Base-by-base conservation (phyloP, 2,797 vertebrate species). In the Labroides dimidiatus region DNA sequence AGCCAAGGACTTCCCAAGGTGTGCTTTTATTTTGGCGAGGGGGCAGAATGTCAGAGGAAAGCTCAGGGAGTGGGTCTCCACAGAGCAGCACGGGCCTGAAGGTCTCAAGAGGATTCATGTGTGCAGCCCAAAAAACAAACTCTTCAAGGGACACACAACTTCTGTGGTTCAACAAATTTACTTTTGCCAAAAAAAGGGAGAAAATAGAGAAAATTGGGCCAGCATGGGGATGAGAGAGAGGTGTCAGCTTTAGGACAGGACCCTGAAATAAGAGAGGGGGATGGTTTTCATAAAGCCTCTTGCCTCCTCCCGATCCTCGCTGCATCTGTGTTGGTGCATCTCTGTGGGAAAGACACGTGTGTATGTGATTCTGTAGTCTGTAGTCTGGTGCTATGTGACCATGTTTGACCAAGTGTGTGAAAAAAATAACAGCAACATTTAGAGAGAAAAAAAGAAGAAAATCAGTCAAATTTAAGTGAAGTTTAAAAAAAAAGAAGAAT, bases 301-400 rank as follows among this genome's bases (percentile, higher is more conserved):
- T 49, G 54, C 47, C 83, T 64, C 81, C 84, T 83, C 86, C 70
- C 64, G 36, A 72, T 80, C 89, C 86, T 87, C 66, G 90, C 89
- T 89, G 90, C 88, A 76, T 92, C 83, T 85, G 87, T 91, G 92
- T 95, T 80, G 91, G 92, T 91, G 89, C 86, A 82, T 94, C 88
- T 93, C 93, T 94, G 92, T 96, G 95, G 95, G 94, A 92, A 92
- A 93, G 95, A 94, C 93, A 92, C 91, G 95, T 92, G 93, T 95
- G 95, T 94, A 91, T 96, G 97, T 99, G 96, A 95, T 95, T 95
- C 94, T 96, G 95, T 99, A 97, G 96, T 98, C 93, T 94, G 95
- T 98, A 97, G 98, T 98, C 95, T 96, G 97, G 96, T 98, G 96
- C 96, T 97, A 89, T 91, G 94, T 95, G 94, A 95, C 89, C 90